Evolutionary conservation across 2,797 vertebrate genomes (phyloP).

Genomic region (Hypotaenidia okinawae): DNA sequence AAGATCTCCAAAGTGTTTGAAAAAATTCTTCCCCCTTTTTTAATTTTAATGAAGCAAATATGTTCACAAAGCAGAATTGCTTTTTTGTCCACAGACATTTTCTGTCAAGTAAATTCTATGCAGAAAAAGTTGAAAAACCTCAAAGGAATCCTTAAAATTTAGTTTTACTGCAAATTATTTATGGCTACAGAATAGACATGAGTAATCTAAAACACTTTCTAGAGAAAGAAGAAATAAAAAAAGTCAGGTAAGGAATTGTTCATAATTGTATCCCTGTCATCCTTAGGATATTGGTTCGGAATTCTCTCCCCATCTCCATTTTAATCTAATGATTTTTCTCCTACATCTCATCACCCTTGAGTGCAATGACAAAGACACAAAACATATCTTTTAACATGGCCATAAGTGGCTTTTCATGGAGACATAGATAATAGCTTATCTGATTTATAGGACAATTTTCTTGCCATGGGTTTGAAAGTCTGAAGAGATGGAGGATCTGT

Average conservation of each 20-base stretch:
- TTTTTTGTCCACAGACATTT: background rate
- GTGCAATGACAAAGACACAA: slow-evolving; percentile 38
- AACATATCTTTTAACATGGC: slow-evolving; percentile 34
- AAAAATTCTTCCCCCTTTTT: background rate
- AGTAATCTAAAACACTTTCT: background rate
- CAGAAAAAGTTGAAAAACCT: background rate
- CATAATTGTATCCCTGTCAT: background rate
- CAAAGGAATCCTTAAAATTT: background rate
- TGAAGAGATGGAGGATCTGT: slow-evolving; percentile 32
- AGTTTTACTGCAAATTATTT: background rate
- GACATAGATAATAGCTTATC: slow-evolving; percentile 16
- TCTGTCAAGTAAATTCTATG: background rate
- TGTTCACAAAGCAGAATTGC: background rate
- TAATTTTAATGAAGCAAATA: background rate
- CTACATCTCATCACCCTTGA: slow-evolving; percentile 22
- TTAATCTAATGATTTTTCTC: slow-evolving; percentile 28
- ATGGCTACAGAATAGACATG: background rate
- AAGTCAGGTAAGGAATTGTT: background rate
- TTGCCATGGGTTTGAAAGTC: slow-evolving; percentile 32
- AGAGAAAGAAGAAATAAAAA: background rate
- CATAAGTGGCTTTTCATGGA: background rate
- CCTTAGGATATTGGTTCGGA: slow-evolving; percentile 34
- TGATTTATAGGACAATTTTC: slow-evolving; percentile 61
- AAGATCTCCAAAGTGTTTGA: background rate
- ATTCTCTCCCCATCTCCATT: slow-evolving; percentile 10